Percentiles rank a stretch among this genome's conserved stretches.
phyloP scores from a whole-genome alignment of 2,797 vertebrate genomes.

The Manis crassicaudata region DNA sequence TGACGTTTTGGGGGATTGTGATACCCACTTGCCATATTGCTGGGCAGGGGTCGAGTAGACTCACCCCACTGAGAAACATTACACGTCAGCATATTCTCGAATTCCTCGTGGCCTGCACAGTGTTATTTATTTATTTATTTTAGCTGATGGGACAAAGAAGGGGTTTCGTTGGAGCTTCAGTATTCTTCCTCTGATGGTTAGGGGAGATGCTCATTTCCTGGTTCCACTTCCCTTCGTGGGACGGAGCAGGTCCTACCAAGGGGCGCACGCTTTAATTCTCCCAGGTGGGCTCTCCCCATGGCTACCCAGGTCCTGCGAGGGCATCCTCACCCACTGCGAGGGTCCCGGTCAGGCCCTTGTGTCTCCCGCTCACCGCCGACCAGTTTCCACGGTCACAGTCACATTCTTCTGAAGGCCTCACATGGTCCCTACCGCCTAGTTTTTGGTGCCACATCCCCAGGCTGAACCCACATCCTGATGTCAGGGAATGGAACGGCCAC shows the following conservation, averaged over 20 bases:
- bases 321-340: background rate
- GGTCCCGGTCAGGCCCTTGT: background rate
- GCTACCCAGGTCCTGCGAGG: background rate
- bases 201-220: slow-evolving; percentile 24
- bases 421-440: too few relatives aligned
- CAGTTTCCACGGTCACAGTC: background rate
- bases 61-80: background rate
- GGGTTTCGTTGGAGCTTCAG: background rate
- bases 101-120: background rate
- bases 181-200: slow-evolving; percentile 36
- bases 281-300: background rate
- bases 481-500: background rate
- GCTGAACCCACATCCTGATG: background rate
- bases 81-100: background rate
- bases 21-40: background rate
- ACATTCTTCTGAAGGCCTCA: background rate
- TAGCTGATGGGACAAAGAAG: background rate
- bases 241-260: background rate
- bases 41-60: background rate
- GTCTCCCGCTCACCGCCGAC: background rate
- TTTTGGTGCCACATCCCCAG: background rate
- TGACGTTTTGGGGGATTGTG: background rate
- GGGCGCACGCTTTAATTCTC: background rate
- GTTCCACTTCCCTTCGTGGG: background rate
- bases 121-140: background rate